Base-by-base conservation (phyloP, 2,888 invertebrate genomes). In the Athalia circularis region DNA sequence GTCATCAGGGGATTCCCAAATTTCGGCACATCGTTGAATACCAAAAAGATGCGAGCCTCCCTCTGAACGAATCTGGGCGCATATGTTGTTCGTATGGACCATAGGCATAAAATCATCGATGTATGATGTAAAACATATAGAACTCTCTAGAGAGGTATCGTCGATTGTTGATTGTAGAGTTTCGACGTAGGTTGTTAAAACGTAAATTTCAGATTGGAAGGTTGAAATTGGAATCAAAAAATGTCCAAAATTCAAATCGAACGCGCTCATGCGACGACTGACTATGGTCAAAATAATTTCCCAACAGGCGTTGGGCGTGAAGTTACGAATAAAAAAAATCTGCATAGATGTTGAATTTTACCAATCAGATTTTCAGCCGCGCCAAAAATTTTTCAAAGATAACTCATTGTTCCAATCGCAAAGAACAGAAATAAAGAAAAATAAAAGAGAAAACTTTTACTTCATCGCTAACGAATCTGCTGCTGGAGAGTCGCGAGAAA, bases 111-210 rank as follows among this genome's bases (percentile, higher is more conserved):
- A 29, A 29, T 29, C 29, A 29, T 29, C 29, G 29, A 29, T 29
- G 29, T 29, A 29, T 29, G 29, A 29, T 29, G 29, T 29, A 29
- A 29, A 29, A 29, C 29, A 29, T 29, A 29, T 29, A 72, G 59
- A 59, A 57, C 45, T 59, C 72, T 72, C 72, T n/a, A 59, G 72
- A 59, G 72, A 72, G 43, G 47, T 59, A 72, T 57, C 57, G 72
- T 45, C 72, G 72, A 72, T 72, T 57, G 72, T 72, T 52, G 72
- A 72, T 72, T 72, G 72, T 72, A 57, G 72, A 43, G 13, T 57
- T 57, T 59, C 59, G 72, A 72, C 59, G 72, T 43, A n/a, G 13
- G 13, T 11, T 72, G 72, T 72, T 29, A 57, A 59, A 59, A 57
- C 29, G 57, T 72, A 45, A 59, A 72, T 72, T 72, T 47, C 57